Conservation (phyloP, 2,113 vertebrate genomes). For the Rhinolophus sinicus region DNA sequence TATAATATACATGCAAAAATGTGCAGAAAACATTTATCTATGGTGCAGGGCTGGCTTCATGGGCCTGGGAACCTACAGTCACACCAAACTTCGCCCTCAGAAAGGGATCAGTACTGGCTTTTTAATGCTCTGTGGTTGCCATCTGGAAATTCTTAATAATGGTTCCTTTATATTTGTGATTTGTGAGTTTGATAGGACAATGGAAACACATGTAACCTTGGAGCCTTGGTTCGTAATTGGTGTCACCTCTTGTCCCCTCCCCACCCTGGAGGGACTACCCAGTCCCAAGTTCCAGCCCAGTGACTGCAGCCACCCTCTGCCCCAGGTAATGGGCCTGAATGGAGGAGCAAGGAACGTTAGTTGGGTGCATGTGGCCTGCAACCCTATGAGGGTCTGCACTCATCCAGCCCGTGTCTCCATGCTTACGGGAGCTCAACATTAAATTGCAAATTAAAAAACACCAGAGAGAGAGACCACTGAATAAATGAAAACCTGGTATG, state of each 20-base stretch:
- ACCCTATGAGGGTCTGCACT: background rate
- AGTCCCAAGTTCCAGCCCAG: no score
- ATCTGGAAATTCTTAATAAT: background rate
- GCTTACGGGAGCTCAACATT: background rate
- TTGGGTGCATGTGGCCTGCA: accelerated
- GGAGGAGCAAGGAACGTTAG: background rate
- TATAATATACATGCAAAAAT: background rate
- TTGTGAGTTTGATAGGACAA: background rate
- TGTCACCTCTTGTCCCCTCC: background rate
- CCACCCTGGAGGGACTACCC: no score
- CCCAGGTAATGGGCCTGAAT: background rate
- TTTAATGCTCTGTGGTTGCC: background rate
- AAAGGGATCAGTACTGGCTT: background rate
- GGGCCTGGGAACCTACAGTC: background rate
- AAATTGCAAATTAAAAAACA: background rate
- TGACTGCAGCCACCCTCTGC: background rate
- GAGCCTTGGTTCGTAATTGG: background rate
- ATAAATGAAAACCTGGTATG: background rate
- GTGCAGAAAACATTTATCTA: background rate
- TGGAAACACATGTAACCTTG: background rate
- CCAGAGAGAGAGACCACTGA: background rate
- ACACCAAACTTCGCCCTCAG: background rate
- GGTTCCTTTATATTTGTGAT: background rate
- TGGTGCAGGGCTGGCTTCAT: background rate
- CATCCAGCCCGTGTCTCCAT: background rate